phyloP scores from a whole-genome alignment of 2,797 vertebrate species.

The Huso huso region DNA sequence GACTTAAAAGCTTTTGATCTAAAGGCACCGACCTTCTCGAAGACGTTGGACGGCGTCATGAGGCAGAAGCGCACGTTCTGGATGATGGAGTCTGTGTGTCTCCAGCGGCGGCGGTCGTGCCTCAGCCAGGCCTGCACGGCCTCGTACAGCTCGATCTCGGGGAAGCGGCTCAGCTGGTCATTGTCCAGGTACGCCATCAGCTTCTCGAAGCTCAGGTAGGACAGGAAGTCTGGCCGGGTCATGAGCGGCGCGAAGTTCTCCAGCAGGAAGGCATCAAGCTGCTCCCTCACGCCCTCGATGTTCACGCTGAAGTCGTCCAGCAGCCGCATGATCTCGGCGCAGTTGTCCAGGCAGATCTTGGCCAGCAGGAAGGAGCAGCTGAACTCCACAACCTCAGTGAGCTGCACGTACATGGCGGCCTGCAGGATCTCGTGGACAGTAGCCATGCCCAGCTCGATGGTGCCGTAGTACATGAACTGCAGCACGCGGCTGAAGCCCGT shows the following conservation, averaged over 20 bases:
- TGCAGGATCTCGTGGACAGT: conserved; percentile 96
- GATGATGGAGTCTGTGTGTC: conserved; percentile 93
- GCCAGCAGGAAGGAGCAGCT: conserved; percentile 97
- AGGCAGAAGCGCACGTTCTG: conserved; percentile 97
- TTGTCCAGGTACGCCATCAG: conserved; percentile 92
- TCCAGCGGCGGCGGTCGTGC: conserved; percentile 94
- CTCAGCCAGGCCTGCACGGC: conserved; percentile 93
- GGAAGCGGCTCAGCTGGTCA: conserved; percentile 88
- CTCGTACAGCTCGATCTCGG: conserved; percentile 95
- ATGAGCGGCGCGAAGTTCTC: conserved; percentile 98
- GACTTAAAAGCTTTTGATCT: too few relatives aligned
- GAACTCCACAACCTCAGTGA: conserved; percentile 97
- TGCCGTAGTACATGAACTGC: conserved; percentile 98
- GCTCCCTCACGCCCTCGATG: conserved; percentile 95
- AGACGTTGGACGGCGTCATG: conserved; percentile 95
- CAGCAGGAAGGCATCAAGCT: conserved; percentile 87
- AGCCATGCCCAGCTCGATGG: conserved; percentile 96
- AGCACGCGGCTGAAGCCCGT: conserved; percentile 95
- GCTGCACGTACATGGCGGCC: conserved; percentile 97
- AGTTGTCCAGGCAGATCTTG: conserved; percentile 98
- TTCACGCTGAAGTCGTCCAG: conserved; percentile 98
- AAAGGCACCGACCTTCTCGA: conserved; percentile 80
- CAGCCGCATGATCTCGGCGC: conserved; percentile 96
- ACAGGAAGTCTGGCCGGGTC: conserved; percentile 92
- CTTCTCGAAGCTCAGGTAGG: conserved; percentile 95